A percentile compares a stretch with the other conserved stretches of the same genome.
Conservation (phyloP, 2,113 vertebrate species). For the Motacilla alba region DNA sequence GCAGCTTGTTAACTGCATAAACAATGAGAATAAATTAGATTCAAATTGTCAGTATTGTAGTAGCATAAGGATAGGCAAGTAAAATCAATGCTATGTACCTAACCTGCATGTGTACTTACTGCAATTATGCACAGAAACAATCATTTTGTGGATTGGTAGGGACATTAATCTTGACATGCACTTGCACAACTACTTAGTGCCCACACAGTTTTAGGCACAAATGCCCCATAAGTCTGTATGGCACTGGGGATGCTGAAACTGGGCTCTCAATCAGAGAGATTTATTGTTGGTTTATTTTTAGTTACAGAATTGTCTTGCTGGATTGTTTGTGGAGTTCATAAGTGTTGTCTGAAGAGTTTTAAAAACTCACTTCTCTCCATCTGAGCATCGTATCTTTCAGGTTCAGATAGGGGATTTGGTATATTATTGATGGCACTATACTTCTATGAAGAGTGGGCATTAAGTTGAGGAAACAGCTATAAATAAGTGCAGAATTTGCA, state of each 20-base stretch:
- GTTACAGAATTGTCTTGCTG: neutral
- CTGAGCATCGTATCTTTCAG: neutral
- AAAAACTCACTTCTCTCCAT: neutral
- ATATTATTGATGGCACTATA: neutral
- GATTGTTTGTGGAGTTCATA: neutral
- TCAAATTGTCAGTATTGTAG: neutral
- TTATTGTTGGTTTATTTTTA: neutral
- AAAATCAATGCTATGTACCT: neutral
- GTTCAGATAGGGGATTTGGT: neutral
- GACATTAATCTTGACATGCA: neutral
- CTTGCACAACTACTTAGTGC: neutral
- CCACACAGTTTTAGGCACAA: neutral
- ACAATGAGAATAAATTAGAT: neutral
- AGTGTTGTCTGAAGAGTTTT: neutral
- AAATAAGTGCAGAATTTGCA: neutral
- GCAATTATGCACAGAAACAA: neutral
- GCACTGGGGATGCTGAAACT: neutral
- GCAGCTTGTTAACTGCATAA: neutral
- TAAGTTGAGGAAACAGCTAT: neutral
- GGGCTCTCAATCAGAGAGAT: neutral
- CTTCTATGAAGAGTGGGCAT: neutral
- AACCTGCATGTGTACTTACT: neutral
- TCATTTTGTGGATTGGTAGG: neutral
- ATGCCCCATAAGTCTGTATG: neutral
- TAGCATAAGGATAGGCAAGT: neutral